Conservation (phyloP, 2,888 invertebrate species). For the Rhingia rostrata region DNA sequence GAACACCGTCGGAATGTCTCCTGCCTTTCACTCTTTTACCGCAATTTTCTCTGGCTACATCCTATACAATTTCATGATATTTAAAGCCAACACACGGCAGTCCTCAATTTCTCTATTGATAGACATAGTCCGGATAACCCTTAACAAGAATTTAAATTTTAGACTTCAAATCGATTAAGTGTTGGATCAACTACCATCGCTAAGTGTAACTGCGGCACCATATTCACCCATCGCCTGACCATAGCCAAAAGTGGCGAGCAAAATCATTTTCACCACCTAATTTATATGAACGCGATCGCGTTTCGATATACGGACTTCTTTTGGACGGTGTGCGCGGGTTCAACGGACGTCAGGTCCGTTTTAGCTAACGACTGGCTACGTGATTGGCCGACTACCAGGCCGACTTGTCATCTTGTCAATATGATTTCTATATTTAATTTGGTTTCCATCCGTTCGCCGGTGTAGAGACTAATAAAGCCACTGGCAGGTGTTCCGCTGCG, state of each 20-base stretch:
- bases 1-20: too few species aligned
- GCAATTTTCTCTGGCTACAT: too few species aligned
- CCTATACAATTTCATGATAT: too few species aligned
- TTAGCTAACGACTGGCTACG: conserved; percentile 8
- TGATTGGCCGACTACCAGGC: conserved; percentile 9
- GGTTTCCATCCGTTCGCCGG: conserved; percentile 16
- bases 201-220: background rate
- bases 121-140: too few species aligned
- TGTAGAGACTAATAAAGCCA: conserved; percentile 1
- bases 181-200: too few species aligned
- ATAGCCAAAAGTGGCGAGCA: conserved; percentile 43
- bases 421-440: conserved; percentile 53
- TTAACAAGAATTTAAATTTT: too few species aligned
- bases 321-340: conserved; percentile 8
- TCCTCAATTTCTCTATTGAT: too few species aligned
- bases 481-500: conserved; percentile 14
- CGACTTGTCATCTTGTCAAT: conserved; percentile 45
- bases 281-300: conserved; percentile 37
- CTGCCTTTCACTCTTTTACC: too few species aligned
- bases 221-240: background rate
- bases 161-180: too few species aligned
- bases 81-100: too few species aligned
- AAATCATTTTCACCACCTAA: conserved; percentile 56
- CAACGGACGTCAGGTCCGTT: conserved; percentile 38
- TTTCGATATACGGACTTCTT: conserved; percentile 5